Base-by-base conservation (phyloP, 2,888 invertebrate species). In the Machimus atricapillus region DNA sequence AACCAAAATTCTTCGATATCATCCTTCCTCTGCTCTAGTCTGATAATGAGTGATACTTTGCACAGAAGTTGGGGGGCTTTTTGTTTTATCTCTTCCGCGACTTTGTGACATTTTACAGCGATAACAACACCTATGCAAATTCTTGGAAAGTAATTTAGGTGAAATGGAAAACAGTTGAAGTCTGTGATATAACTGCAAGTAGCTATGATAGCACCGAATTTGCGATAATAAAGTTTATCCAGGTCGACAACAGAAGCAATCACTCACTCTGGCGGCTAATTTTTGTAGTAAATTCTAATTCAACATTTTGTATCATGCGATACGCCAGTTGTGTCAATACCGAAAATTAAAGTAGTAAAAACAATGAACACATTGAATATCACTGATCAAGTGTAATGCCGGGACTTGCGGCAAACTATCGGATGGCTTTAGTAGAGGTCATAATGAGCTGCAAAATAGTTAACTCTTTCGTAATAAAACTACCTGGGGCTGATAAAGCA, bases 61-160 rank as follows among this genome's bases (percentile, higher is more conserved):
- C 19, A 56, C 81, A 52, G 52, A 56, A 56, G 52, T 81, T 81
- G 14, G 5, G 12, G 56, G 27, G 40, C 31, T 81, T 83, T 83
- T 83, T 46, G 27, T 83, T 58, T 66, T 83, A 83, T 83, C 83
- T 83, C 31, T 40, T 83, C 34, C 43, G 40, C 52, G 4, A 82
- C 37, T 23, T 56, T n/a, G 14, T 19, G 37, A 83, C 66, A 83
- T 58, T 56, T 31, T 31, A 14, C 43, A 77, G 77, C 23, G 83
- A 83, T 83, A 83, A 83, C 83, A 83, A 66, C 73, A 83, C 66
- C 83, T 83, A 73, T 83, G 83, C 83, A 83, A 83, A 83, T 83
- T 83, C 83, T 73, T 83, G 73, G 73, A 73, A 83, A 83, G n/a
- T 40, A 40, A 82, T 82, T 34, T 27, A 83, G 81, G 37, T 31